phyloP scores from a whole-genome alignment of 1,140 invertebrate genomes.

The Dinothrombium tinctorium region DNA sequence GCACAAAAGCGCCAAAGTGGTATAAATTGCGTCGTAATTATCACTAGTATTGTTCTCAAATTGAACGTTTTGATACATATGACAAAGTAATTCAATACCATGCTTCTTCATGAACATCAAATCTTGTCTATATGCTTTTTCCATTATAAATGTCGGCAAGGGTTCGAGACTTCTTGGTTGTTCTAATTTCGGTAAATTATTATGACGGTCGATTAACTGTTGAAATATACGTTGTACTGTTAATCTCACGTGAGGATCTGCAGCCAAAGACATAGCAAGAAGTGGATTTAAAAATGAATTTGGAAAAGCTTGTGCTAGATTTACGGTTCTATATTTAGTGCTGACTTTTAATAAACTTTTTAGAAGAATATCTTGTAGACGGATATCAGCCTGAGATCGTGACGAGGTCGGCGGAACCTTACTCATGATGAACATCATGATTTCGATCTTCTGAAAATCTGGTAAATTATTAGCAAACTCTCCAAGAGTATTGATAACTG shows the following conservation, averaged over 20 bases:
- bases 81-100: slow-evolving; percentile 54
- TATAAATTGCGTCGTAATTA: slow-evolving; percentile 69
- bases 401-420: slow-evolving; percentile 42
- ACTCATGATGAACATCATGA: slow-evolving; percentile 97
- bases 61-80: slow-evolving; percentile 43
- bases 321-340: slow-evolving; percentile 74
- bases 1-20: slow-evolving; percentile 62
- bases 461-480: slow-evolving; percentile 96
- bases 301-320: slow-evolving; percentile 79
- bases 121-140: slow-evolving; percentile 68
- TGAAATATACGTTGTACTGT: slow-evolving; percentile 86
- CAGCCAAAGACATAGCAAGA: slow-evolving; percentile 55
- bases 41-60: slow-evolving; percentile 50
- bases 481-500: slow-evolving; percentile 82
- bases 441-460: slow-evolving; percentile 98
- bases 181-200: slow-evolving; percentile 48
- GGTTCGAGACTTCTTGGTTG: slow-evolving; percentile 44
- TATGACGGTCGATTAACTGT: slow-evolving; percentile 76
- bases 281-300: slow-evolving; percentile 74
- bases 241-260: slow-evolving; percentile 57
- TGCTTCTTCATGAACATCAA: slow-evolving; percentile 88
- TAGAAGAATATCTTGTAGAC: slow-evolving; percentile 72
- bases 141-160: slow-evolving; percentile 37
- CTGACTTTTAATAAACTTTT: slow-evolving; percentile 81
- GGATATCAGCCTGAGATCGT: slow-evolving; percentile 23